Evolutionary conservation across 2,797 vertebrate genomes (phyloP).

Genomic region (Tangara arthus): DNA sequence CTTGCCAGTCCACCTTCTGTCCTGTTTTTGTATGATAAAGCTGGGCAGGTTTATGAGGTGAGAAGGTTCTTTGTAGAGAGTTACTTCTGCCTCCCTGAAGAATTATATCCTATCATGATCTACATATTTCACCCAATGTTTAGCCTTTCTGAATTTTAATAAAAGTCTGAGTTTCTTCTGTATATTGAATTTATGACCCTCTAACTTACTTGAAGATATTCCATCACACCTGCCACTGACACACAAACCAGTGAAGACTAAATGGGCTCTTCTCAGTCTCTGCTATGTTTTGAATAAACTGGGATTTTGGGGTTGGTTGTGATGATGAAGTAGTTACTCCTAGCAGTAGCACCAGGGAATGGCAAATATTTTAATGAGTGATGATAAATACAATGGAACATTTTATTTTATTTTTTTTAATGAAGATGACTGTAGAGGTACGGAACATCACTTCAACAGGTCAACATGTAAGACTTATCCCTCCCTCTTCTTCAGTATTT

Average conservation of each 20-base stretch:
- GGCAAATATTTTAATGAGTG: neutral
- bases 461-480: conserved; percentile 85
- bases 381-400: neutral
- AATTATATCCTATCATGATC: neutral
- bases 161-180: neutral
- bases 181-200: neutral
- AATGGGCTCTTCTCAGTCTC: neutral
- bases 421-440: conserved; percentile 84
- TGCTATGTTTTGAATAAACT: neutral
- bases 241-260: neutral
- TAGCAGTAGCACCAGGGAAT: neutral
- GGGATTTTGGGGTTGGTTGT: neutral
- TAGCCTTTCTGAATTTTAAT: neutral
- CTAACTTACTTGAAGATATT: neutral
- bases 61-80: neutral
- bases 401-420: conserved; percentile 11
- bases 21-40: conserved; percentile 84
- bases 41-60: conserved; percentile 91
- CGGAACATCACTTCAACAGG: conserved; percentile 85
- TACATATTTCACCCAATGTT: neutral
- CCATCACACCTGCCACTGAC: neutral
- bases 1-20: conserved; percentile 82
- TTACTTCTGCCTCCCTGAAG: neutral
- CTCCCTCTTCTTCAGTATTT: conserved; percentile 86
- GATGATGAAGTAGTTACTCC: neutral